Evolutionary conservation across 37 sponge, comb jelly and placozoan species (phyloP), one percentile per base, ranked within the genome.

Genomic region (Ephydatia muelleri): DNA sequence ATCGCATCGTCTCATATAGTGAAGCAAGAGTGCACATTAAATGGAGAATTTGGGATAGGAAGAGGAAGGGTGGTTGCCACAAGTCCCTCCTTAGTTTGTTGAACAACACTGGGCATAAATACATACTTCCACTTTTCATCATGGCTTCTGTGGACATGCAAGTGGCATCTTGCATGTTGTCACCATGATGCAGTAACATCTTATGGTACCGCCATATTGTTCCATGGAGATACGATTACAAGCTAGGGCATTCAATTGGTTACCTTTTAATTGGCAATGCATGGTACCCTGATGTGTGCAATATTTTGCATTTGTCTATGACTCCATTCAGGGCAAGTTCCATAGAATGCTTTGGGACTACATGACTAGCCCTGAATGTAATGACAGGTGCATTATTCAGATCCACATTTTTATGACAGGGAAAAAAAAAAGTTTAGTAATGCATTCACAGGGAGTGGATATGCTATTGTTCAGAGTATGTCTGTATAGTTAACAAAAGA

Each of bases 21-120:
- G n/a, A n/a, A n/a, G n/a, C n/a, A n/a, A n/a, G n/a, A n/a, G 71
- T 70, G 71, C 30, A 70, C 25, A 70, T 70, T 27, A 70, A 30
- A 27, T 30, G 30, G 25, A 70, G 29, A 70, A 27, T 70, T 70
- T 31, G 71, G 9, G n/a, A 31, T 9, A 11, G 71, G 71, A 70
- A 9, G 25, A n/a, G 71, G 71, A 9, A 11, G 25, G 0, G 70
- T 28, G 36, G 19, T 32, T 68, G 27, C 57, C 3, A 83, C 88
- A 47, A 49, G 33, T 33, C 89, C 90, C 90, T 86, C 86, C 9
- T 87, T 87, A 36, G 70, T 39, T 25, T 87, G 90, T 38, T 93
- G 85, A 47, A 37, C n/a, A n/a, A n/a, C n/a, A n/a, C n/a, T n/a
- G n/a, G n/a, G n/a, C n/a, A 48, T 5, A 88, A 82, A 40, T 0